These are phyloP conservation scores for Homarus gammarus DNA, from an alignment of 2,888 invertebrate species.

Conservation along the genomic window DNA sequence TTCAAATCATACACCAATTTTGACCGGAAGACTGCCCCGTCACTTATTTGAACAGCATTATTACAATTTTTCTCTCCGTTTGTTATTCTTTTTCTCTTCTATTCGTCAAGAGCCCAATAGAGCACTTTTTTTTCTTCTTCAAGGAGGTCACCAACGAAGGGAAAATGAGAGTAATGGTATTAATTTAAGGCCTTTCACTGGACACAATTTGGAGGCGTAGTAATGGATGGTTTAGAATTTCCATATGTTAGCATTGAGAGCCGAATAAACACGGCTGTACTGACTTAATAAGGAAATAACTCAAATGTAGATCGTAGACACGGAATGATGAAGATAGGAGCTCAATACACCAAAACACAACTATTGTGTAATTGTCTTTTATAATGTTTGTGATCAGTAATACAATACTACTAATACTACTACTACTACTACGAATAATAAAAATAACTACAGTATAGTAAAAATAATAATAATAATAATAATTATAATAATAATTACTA, in stretches of 20 bases:
- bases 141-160: constrained; percentile 13
- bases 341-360: constrained; percentile 4
- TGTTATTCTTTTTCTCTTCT: not conserved
- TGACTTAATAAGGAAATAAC: constrained; percentile 71
- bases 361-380: not conserved
- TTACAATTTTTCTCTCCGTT: constrained; percentile 36
- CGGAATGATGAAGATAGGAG: not conserved
- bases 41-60: constrained; percentile 69
- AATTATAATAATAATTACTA: too few relatives aligned
- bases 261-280: constrained; percentile 63
- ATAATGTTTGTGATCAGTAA: too few relatives aligned
- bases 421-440: too few relatives aligned
- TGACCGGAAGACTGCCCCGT: constrained; percentile 36
- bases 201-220: constrained; percentile 64
- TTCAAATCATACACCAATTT: constrained; percentile 70
- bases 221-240: constrained; percentile 67
- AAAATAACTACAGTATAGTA: too few relatives aligned
- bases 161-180: constrained; percentile 22
- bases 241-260: constrained; percentile 72
- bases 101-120: constrained; percentile 10
- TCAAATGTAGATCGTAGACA: constrained; percentile 15
- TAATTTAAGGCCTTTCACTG: constrained; percentile 34
- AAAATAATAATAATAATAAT: too few relatives aligned
- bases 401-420: too few relatives aligned
- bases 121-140: not conserved